Conservation (phyloP, 2,113 vertebrate genomes). For the Equus przewalskii region DNA sequence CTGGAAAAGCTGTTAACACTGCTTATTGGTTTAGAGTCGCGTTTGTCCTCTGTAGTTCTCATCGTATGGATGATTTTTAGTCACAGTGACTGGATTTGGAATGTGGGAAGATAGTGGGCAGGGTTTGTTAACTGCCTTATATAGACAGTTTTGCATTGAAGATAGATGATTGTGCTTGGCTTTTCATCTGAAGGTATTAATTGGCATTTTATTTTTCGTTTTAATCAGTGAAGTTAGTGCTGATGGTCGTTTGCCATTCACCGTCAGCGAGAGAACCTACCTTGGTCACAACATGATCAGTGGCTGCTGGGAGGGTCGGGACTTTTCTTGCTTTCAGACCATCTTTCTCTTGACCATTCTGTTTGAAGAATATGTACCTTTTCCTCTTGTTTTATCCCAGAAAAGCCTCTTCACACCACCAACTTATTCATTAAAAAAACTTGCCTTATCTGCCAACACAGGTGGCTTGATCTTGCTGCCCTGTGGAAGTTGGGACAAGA, state of each 20-base stretch:
- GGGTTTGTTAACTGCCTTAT: background rate
- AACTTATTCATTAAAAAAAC: background rate
- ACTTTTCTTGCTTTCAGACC: background rate
- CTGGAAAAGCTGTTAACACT: background rate
- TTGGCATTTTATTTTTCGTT: background rate
- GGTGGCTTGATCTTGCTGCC: background rate
- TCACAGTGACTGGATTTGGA: background rate
- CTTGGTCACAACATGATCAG: background rate
- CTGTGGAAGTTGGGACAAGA: background rate
- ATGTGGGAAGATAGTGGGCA: background rate
- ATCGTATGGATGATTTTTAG: background rate
- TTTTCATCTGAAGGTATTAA: background rate
- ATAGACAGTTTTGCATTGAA: background rate
- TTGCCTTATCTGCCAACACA: background rate
- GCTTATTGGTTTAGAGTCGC: background rate
- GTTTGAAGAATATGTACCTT: background rate
- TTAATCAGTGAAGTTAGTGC: background rate
- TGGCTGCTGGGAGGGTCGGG: background rate
- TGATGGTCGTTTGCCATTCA: background rate
- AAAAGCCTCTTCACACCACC: background rate
- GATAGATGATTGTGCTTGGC: background rate
- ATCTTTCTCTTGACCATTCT: background rate
- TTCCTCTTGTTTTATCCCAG: constrained; percentile 21
- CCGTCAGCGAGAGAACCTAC: background rate
- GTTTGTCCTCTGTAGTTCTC: background rate